phyloP scores from a whole-genome alignment of 1,140 invertebrate species.

The Caenorhabditis latens region DNA sequence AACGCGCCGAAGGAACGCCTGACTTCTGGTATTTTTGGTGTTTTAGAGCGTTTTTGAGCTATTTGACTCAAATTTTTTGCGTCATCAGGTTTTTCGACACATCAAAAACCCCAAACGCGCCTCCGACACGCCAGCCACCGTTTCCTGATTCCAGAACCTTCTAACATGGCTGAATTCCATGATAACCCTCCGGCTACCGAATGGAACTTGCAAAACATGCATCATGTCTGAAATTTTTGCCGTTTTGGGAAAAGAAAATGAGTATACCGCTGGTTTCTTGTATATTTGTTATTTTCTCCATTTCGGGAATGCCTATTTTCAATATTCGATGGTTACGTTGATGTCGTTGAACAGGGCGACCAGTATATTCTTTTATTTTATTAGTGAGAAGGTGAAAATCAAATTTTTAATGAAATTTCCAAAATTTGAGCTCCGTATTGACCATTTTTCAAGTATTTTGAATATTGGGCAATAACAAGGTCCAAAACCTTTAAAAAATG shows the following conservation, averaged over 20 bases:
- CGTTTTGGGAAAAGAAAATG: background rate
- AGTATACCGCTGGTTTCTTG: background rate
- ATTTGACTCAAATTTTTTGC: too few relatives aligned
- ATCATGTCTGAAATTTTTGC: background rate
- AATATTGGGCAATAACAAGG: too few relatives aligned
- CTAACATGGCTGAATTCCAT: slow-evolving; percentile 28
- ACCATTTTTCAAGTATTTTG: too few relatives aligned
- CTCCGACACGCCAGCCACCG: too few relatives aligned
- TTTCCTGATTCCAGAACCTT: slow-evolving; percentile 2
- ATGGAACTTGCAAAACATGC: slow-evolving; percentile 29
- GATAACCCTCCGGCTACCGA: slow-evolving; percentile 34
- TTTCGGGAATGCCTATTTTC: slow-evolving; percentile 39
- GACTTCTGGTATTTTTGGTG: too few relatives aligned
- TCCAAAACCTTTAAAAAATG: too few relatives aligned
- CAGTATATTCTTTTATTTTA: background rate
- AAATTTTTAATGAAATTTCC: too few relatives aligned
- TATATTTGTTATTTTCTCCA: background rate
- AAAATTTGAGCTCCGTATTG: too few relatives aligned
- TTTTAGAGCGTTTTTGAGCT: too few relatives aligned
- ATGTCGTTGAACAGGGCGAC: background rate
- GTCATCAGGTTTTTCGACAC: too few relatives aligned
- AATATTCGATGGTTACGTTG: slow-evolving; percentile 1
- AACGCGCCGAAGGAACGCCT: too few relatives aligned
- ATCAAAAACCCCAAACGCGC: too few relatives aligned
- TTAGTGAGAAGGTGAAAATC: background rate